Conservation (phyloP, 2,797 vertebrate genomes). For the Scolopax bukidnonensis region DNA sequence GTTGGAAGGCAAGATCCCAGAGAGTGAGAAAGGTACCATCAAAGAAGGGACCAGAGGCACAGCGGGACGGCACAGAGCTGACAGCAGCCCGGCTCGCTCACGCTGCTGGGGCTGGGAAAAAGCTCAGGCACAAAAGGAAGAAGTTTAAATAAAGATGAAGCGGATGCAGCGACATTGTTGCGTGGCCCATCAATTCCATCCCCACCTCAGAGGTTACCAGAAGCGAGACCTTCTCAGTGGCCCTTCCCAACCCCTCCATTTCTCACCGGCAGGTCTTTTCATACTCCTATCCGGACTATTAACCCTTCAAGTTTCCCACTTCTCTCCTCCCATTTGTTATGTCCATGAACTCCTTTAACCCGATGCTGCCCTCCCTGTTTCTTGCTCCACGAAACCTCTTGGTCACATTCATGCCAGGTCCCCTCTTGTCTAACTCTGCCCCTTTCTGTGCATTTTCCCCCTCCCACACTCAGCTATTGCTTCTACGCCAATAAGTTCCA, state of each 20-base stretch:
- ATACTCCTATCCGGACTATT: not conserved
- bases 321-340: not conserved
- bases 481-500: not conserved
- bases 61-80: not conserved
- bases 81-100: not conserved
- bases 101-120: not conserved
- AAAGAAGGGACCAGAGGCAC: conserved; percentile 26
- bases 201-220: conserved; percentile 29
- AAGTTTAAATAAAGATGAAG: conserved; percentile 65
- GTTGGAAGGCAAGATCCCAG: not conserved
- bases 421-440: not conserved
- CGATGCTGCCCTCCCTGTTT: not conserved
- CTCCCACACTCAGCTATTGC: not conserved
- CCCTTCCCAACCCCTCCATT: conserved; percentile 44
- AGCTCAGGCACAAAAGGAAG: conserved; percentile 20
- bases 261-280: conserved; percentile 22
- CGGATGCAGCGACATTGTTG: not conserved
- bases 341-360: not conserved
- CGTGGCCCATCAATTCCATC: not conserved
- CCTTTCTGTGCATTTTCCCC: not conserved
- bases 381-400: not conserved
- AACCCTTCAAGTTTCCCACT: not conserved
- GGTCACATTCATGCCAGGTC: fast-evolving
- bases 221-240: conserved; percentile 12
- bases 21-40: not conserved